Conservation (phyloP, 2,888 invertebrate genomes). For the Crossocerus cetratus region DNA sequence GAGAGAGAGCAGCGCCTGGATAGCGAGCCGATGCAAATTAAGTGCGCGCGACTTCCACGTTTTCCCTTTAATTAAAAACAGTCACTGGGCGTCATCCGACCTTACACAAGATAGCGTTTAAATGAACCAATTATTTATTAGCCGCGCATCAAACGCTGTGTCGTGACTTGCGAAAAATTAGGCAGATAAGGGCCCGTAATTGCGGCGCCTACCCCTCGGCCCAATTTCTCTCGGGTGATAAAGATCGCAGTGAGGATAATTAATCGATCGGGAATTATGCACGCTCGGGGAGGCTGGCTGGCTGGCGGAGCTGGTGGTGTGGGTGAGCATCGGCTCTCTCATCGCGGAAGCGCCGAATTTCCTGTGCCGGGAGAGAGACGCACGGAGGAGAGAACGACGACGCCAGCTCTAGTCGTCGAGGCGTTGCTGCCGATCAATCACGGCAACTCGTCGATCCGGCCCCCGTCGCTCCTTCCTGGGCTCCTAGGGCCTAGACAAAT, state of each 20-base stretch:
- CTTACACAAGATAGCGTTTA: neutral
- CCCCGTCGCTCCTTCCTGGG: constrained; percentile 34
- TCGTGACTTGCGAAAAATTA: neutral
- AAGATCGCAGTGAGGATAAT: neutral
- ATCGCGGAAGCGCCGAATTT: constrained; percentile 55
- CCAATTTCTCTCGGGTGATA: too few species aligned
- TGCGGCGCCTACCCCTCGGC: neutral
- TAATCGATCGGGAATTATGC: neutral
- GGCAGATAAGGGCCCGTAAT: neutral
- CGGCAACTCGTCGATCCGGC: constrained; percentile 54
- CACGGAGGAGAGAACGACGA: constrained; percentile 40
- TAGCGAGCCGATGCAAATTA: neutral
- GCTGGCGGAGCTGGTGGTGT: neutral
- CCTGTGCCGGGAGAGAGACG: constrained; percentile 40
- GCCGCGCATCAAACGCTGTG: neutral
- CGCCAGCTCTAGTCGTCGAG: constrained; percentile 60
- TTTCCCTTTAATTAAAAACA: constrained; percentile 1
- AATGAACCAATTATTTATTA: neutral
- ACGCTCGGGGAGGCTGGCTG: neutral
- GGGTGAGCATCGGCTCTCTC: neutral
- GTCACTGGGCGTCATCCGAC: neutral
- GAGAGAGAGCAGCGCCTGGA: neutral
- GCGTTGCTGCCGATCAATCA: constrained; percentile 61
- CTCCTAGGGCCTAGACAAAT: constrained; percentile 52
- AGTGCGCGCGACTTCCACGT: neutral